phyloP scores from a whole-genome alignment of 1,140 invertebrate species.

The Rhopalosiphum maidis region DNA sequence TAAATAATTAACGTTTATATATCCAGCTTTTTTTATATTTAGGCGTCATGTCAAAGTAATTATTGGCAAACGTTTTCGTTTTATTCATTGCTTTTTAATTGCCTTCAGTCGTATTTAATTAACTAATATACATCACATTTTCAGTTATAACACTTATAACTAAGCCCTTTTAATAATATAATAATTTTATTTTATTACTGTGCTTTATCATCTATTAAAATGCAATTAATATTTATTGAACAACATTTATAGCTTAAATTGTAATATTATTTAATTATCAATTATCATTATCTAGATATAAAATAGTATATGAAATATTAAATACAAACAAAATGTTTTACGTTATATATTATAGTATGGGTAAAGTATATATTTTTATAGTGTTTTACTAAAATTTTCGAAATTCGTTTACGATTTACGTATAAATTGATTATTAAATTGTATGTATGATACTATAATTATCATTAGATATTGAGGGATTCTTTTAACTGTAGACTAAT shows the following conservation, averaged over 20 bases:
- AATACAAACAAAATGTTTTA: not conserved
- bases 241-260: not conserved
- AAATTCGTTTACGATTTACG: too few relatives aligned
- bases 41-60: not conserved
- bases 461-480: too few relatives aligned
- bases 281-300: constrained; percentile 12
- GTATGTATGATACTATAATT: too few relatives aligned
- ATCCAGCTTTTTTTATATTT: not conserved
- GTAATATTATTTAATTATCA: not conserved
- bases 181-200: not conserved
- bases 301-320: not conserved
- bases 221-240: not conserved
- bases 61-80: not conserved
- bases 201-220: constrained; percentile 12
- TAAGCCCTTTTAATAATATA: not conserved
- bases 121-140: not conserved
- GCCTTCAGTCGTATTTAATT: not conserved
- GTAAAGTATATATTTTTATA: not conserved
- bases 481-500: too few relatives aligned
- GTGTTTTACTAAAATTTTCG: too few relatives aligned
- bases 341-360: not conserved
- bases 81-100: not conserved
- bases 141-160: not conserved
- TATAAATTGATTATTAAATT: too few relatives aligned
- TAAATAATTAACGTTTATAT: not conserved